These are phyloP conservation scores for Lycia hirtaria DNA, from an alignment of 2,888 invertebrate species.

Conservation along the genomic window DNA sequence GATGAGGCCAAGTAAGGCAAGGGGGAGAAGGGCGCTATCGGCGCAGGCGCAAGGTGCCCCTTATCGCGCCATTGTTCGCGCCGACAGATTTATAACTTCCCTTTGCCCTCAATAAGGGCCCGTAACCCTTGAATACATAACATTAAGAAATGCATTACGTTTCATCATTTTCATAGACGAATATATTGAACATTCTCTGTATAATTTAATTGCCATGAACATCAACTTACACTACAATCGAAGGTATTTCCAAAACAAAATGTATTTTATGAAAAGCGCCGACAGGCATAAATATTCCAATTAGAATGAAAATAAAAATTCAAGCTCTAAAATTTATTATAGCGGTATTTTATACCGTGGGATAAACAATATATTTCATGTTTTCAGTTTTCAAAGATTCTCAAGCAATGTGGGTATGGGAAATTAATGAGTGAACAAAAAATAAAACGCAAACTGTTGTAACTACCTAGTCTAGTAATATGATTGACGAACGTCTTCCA, in stretches of 20 bases:
- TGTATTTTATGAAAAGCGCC: background rate
- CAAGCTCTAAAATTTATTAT: background rate
- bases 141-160: conserved; percentile 19
- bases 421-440: conserved; percentile 2
- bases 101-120: conserved; percentile 85
- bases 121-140: conserved; percentile 66
- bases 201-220: background rate
- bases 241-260: background rate
- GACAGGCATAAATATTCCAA: too few relatives aligned
- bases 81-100: conserved; percentile 85
- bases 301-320: background rate
- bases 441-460: background rate
- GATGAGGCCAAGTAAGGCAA: conserved; percentile 27
- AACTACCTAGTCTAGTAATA: background rate
- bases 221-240: background rate
- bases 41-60: conserved; percentile 76
- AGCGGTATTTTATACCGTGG: conserved; percentile 8
- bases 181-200: background rate
- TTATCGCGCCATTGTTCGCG: conserved; percentile 84
- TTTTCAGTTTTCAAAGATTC: conserved; percentile 9
- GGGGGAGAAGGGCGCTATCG: conserved; percentile 51
- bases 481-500: background rate
- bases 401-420: background rate
- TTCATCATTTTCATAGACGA: background rate
- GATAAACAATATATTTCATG: conserved; percentile 6